These are phyloP conservation scores for Chrysodeixis includens DNA, from an alignment of 2,888 invertebrate genomes.

Conservation along the genomic window DNA sequence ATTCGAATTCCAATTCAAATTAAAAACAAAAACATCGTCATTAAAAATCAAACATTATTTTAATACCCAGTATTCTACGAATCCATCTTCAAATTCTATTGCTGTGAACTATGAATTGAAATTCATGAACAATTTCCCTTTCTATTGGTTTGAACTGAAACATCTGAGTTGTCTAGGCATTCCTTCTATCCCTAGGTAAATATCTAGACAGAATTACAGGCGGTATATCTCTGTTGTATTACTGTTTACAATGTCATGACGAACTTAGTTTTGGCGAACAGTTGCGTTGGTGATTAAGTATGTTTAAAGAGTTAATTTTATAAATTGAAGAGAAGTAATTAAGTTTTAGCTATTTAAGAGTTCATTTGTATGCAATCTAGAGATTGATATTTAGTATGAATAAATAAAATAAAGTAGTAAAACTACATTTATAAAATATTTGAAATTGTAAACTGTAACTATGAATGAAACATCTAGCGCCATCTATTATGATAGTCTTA, in stretches of 20 bases:
- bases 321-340: background rate
- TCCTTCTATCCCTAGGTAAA: slow-evolving; percentile 21
- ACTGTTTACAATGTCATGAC: slow-evolving; percentile 56
- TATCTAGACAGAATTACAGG: slow-evolving; percentile 43
- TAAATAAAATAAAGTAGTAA: too few relatives aligned
- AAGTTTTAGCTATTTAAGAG: too few relatives aligned
- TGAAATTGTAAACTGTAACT: too few relatives aligned
- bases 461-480: background rate
- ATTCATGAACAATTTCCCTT: slow-evolving; percentile 43
- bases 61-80: background rate
- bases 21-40: too few relatives aligned
- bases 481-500: background rate
- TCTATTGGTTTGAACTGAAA: slow-evolving; percentile 32
- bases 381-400: too few relatives aligned
- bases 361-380: too few relatives aligned
- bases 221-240: slow-evolving; percentile 39
- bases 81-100: slow-evolving; percentile 14
- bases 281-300: slow-evolving; percentile 33
- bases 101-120: slow-evolving; percentile 24
- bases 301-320: slow-evolving; percentile 33
- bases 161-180: slow-evolving; percentile 44
- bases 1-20: background rate
- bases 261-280: slow-evolving; percentile 54
- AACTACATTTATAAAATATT: too few relatives aligned
- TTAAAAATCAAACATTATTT: background rate